phyloP scores from a whole-genome alignment of 1,140 invertebrate genomes.

The Lepidurus apus region DNA sequence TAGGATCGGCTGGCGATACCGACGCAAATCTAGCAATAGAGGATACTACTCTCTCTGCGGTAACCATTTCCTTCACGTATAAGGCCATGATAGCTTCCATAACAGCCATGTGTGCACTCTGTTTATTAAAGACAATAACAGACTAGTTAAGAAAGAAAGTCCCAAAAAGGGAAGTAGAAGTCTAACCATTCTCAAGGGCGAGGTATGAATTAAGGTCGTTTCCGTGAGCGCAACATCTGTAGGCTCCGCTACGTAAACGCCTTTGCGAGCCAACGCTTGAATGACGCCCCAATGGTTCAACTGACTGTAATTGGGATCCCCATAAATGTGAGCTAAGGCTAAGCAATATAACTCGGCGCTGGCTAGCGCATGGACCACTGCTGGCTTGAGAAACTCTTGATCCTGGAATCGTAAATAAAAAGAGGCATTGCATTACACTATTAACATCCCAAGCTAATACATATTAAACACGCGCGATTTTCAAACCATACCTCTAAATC shows the following conservation, averaged over 20 bases:
- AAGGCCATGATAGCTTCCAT: slow-evolving; percentile 95
- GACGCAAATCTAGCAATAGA: slow-evolving; percentile 68
- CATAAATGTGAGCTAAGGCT: slow-evolving; percentile 92
- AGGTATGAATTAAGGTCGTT: slow-evolving; percentile 91
- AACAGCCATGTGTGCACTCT: slow-evolving; percentile 93
- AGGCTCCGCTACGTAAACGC: slow-evolving; percentile 77
- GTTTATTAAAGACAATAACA: slow-evolving; percentile 44
- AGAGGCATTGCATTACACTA: no score
- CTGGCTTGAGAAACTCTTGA: slow-evolving; percentile 86
- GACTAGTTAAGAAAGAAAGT: neutral
- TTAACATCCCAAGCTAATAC: no score
- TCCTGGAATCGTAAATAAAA: slow-evolving; percentile 54
- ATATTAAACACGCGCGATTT: neutral
- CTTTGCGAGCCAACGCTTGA: slow-evolving; percentile 85
- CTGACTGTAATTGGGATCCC: slow-evolving; percentile 91
- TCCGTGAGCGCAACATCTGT: slow-evolving; percentile 85
- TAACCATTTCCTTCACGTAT: slow-evolving; percentile 88
- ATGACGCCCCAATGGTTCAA: slow-evolving; percentile 90
- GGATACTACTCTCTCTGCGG: slow-evolving; percentile 75
- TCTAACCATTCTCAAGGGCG: slow-evolving; percentile 87
- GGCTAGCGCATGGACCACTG: slow-evolving; percentile 82
- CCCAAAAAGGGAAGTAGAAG: neutral
- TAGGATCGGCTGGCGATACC: slow-evolving; percentile 49
- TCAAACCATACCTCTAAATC: slow-evolving; percentile 76
- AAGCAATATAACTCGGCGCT: slow-evolving; percentile 95